Conservation (phyloP, 2,113 vertebrate genomes). For the Oenanthe melanoleuca region DNA sequence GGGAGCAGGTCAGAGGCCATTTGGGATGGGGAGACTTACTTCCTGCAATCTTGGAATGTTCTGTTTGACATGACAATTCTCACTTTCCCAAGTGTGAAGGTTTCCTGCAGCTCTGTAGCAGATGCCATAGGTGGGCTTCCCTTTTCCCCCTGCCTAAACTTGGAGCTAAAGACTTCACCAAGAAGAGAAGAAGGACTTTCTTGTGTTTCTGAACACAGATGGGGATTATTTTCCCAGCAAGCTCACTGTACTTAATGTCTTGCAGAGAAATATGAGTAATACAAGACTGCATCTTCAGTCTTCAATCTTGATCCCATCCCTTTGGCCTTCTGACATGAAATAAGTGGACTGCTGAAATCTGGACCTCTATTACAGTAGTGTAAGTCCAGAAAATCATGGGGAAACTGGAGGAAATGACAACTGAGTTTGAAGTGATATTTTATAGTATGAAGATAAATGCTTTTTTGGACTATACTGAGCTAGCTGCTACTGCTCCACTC, state of each 20-base stretch:
- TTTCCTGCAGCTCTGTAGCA: neutral
- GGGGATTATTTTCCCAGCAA: neutral
- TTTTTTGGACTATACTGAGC: neutral
- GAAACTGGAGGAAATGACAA: neutral
- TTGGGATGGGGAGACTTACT: neutral
- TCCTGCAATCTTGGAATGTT: neutral
- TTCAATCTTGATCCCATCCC: neutral
- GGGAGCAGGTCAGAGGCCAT: neutral
- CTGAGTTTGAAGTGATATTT: neutral
- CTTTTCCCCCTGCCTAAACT: neutral
- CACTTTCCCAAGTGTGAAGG: neutral
- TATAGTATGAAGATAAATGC: neutral
- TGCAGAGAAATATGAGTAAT: neutral
- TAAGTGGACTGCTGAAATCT: neutral
- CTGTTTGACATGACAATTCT: neutral
- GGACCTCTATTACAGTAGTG: neutral
- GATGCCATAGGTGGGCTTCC: neutral
- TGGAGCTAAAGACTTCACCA: accelerated
- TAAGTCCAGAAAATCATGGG: neutral
- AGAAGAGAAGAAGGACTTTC: neutral
- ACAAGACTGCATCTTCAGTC: neutral
- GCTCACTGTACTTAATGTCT: neutral
- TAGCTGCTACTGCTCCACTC: neutral
- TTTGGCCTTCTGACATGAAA: neutral
- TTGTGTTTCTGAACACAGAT: neutral